Conservation (phyloP, 2,113 vertebrate genomes). For the Colistium nudipinnis region DNA sequence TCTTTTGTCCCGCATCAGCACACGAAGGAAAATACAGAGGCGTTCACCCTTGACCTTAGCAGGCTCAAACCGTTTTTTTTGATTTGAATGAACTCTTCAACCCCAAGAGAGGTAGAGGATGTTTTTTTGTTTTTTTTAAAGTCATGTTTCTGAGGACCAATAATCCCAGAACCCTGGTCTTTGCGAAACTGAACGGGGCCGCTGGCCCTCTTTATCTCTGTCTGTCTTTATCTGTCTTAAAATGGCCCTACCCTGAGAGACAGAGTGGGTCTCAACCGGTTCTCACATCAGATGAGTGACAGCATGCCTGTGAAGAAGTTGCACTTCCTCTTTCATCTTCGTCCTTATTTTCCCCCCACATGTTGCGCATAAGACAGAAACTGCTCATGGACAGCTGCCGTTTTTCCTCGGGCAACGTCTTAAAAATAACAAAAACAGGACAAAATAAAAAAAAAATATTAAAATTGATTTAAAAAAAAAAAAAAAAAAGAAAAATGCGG, state of each 20-base stretch:
- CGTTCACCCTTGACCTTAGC: neutral
- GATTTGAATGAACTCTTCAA: neutral
- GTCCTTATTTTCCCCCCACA: conserved; percentile 17
- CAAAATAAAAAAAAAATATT: too few relatives aligned
- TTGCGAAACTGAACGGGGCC: neutral
- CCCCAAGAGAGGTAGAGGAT: neutral
- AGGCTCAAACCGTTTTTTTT: neutral
- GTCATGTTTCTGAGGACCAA: too few relatives aligned
- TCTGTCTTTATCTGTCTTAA: conserved; percentile 1
- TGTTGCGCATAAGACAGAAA: conserved; percentile 30
- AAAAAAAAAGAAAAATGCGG: neutral
- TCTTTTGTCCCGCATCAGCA: neutral
- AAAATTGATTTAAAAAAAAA: too few relatives aligned
- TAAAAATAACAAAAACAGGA: too few relatives aligned
- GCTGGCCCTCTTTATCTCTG: neutral
- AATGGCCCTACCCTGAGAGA: neutral
- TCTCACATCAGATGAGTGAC: conserved; percentile 22
- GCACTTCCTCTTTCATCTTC: conserved; percentile 59
- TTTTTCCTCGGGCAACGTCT: too few relatives aligned
- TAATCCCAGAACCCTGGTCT: too few relatives aligned
- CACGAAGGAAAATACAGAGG: neutral
- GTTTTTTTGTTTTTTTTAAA: too few relatives aligned
- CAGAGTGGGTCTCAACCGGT: neutral
- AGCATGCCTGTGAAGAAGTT: conserved; percentile 33
- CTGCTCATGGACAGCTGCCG: conserved; percentile 8